Percentiles rank a stretch among this genome's conserved stretches.
These are phyloP conservation scores for Drosophila nigrodunni DNA, from an alignment of 1,140 invertebrate genomes.

Conservation along the genomic window DNA sequence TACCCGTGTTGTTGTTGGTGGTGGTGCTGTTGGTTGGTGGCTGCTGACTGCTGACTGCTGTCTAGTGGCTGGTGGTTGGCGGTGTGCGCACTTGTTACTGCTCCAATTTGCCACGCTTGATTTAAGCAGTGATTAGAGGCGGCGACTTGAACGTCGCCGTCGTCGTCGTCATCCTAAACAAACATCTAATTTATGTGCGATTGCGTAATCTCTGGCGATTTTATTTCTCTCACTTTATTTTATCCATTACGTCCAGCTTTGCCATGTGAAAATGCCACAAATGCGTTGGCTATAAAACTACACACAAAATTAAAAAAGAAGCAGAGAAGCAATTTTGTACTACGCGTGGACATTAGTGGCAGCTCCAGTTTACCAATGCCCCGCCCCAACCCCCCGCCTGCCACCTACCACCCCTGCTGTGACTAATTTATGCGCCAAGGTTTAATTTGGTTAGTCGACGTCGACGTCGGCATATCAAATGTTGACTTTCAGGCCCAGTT, in stretches of 20 bases:
- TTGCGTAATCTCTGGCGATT: conserved; percentile 68
- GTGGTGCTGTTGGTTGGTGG: conserved; percentile 27
- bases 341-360: conserved; percentile 35
- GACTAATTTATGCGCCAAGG: conserved; percentile 76
- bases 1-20: background rate
- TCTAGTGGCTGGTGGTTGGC: conserved; percentile 39
- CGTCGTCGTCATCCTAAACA: conserved; percentile 63
- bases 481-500: conserved; percentile 50
- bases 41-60: conserved; percentile 22
- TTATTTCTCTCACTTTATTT: conserved; percentile 21
- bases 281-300: conserved; percentile 52
- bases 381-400: background rate
- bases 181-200: conserved; percentile 75
- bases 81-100: conserved; percentile 75
- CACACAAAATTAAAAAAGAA: background rate
- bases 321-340: background rate
- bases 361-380: background rate
- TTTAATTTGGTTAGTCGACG: conserved; percentile 51
- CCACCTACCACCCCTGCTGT: conserved; percentile 19
- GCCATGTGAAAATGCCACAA: conserved; percentile 71
- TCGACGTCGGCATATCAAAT: conserved; percentile 19
- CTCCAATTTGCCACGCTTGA: conserved; percentile 82
- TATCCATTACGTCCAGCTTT: conserved; percentile 10
- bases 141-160: conserved; percentile 24
- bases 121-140: conserved; percentile 75